Percentiles rank a stretch among this genome's conserved stretches.
phyloP scores from a whole-genome alignment of 2,888 invertebrate genomes.

The Crioceris asparagi region DNA sequence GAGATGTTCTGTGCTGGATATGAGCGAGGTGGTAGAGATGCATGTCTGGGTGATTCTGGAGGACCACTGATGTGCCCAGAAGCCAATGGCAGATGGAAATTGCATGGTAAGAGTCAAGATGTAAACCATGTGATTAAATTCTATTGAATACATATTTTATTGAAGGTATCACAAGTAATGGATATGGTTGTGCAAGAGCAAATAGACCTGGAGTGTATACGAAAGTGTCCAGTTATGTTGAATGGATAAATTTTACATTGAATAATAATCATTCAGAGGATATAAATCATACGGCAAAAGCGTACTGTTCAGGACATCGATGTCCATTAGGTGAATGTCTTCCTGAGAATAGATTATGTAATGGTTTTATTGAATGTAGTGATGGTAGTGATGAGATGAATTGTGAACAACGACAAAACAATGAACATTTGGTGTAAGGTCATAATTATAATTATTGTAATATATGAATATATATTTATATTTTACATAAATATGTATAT shows the following conservation, averaged over 20 bases:
- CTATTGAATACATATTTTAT: no score
- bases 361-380: slow-evolving; percentile 67
- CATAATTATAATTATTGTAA: no score
- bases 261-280: slow-evolving; percentile 16
- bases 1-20: slow-evolving; percentile 77
- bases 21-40: slow-evolving; percentile 68
- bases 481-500: no score
- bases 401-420: slow-evolving; percentile 37
- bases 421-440: no score
- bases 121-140: no score
- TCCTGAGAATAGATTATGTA: slow-evolving; percentile 59
- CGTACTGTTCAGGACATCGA: slow-evolving; percentile 53
- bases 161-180: slow-evolving; percentile 66
- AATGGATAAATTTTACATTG: slow-evolving; percentile 57
- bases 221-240: slow-evolving; percentile 62
- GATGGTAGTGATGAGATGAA: slow-evolving; percentile 64
- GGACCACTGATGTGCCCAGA: slow-evolving; percentile 72
- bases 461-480: no score
- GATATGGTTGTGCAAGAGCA: slow-evolving; percentile 69
- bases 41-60: slow-evolving; percentile 71
- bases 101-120: slow-evolving; percentile 25
- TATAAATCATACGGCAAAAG: slow-evolving; percentile 18
- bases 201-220: slow-evolving; percentile 73
- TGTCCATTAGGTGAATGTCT: slow-evolving; percentile 69
- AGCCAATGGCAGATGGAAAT: slow-evolving; percentile 34